These are phyloP conservation scores for Plutella xylostella DNA, from an alignment of 2,888 invertebrate species.

Conservation along the genomic window DNA sequence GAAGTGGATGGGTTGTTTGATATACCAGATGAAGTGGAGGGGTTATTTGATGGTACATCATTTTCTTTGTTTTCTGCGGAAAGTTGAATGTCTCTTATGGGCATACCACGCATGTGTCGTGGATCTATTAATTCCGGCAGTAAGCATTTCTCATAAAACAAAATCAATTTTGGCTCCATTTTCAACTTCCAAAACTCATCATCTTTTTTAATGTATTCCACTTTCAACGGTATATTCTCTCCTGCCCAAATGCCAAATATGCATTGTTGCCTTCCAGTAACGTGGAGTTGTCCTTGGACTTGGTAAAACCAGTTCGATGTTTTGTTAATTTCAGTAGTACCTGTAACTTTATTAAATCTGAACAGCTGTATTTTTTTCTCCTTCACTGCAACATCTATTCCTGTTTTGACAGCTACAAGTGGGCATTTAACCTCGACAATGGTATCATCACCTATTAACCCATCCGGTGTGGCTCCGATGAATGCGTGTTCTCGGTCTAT, in stretches of 20 bases:
- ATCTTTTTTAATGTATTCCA: constrained; percentile 10
- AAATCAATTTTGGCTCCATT: constrained; percentile 12
- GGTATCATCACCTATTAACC: constrained; percentile 2
- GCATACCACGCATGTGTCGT: constrained; percentile 8
- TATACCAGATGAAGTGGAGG: too few relatives aligned
- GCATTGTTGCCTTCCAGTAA: constrained; percentile 8
- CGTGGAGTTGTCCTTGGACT: constrained; percentile 14
- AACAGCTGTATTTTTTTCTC: constrained; percentile 9
- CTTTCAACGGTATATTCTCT: constrained; percentile 7
- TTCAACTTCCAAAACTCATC: constrained; percentile 10
- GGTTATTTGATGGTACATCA: too few relatives aligned
- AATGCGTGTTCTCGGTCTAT: constrained; percentile 10
- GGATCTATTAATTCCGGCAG: constrained; percentile 13
- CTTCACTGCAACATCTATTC: constrained; percentile 9
- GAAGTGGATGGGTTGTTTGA: too few relatives aligned
- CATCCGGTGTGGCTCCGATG: constrained; percentile 15
- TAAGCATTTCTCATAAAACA: constrained; percentile 11
- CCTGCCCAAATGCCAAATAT: constrained; percentile 13
- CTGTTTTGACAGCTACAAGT: constrained; percentile 8
- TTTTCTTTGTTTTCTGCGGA: too few relatives aligned
- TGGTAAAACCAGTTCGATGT: constrained; percentile 13
- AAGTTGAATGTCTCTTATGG: constrained; percentile 4
- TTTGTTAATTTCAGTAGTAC: neutral
- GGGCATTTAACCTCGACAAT: constrained; percentile 14
- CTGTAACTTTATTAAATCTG: constrained; percentile 8